Percentiles rank a stretch among this genome's conserved stretches.
Evolutionary conservation across 2,113 vertebrate genomes (phyloP).

Genomic region (Athene cunicularia): DNA sequence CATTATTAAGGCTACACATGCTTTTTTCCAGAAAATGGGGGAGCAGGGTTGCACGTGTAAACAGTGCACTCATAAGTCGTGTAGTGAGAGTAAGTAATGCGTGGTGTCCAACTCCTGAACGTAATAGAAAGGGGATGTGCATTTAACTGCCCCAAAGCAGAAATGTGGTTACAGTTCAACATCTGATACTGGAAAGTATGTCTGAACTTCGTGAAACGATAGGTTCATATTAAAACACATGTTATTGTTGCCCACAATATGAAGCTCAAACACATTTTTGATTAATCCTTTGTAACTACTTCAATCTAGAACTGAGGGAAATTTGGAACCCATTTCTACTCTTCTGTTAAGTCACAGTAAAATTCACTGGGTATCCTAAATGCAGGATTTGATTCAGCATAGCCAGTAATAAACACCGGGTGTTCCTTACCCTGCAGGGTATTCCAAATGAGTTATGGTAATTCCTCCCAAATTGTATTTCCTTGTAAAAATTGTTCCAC

Average conservation of each 20-base stretch:
- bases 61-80: neutral
- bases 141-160: neutral
- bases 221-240: neutral
- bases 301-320: neutral
- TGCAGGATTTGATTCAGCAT: neutral
- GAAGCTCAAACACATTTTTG: neutral
- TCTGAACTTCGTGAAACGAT: neutral
- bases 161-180: neutral
- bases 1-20: neutral
- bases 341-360: neutral
- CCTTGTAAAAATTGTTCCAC: neutral
- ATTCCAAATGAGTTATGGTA: neutral
- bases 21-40: neutral
- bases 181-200: neutral
- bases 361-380: neutral
- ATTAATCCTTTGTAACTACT: neutral
- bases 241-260: neutral
- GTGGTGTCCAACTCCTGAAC: neutral
- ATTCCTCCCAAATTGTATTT: neutral
- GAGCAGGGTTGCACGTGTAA: neutral
- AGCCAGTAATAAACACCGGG: neutral
- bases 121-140: neutral
- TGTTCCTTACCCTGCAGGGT: neutral
- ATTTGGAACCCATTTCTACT: neutral
- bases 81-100: neutral